phyloP scores from a whole-genome alignment of 2,797 vertebrate genomes.

The Eidolon dupreanum region DNA sequence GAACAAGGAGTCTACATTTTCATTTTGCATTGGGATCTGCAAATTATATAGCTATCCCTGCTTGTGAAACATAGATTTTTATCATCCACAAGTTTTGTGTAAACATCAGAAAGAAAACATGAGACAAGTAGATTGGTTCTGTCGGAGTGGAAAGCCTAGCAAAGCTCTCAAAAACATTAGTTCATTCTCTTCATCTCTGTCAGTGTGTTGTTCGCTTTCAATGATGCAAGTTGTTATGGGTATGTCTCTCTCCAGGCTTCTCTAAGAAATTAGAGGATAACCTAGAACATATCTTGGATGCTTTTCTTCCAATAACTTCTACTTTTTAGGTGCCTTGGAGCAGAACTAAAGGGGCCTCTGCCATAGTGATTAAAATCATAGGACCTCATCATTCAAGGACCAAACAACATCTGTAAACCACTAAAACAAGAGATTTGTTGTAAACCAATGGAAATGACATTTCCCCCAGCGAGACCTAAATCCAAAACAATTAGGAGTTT shows the following conservation, averaged over 20 bases:
- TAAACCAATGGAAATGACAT: neutral
- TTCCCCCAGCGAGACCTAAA: neutral
- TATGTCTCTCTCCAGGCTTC: neutral
- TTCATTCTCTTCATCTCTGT: neutral
- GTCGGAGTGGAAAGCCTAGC: neutral
- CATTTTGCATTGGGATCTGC: neutral
- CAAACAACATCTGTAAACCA: neutral
- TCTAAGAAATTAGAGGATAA: neutral
- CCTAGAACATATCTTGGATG: neutral
- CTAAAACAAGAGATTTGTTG: neutral
- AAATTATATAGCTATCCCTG: neutral
- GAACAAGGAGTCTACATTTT: neutral
- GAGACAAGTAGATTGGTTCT: neutral
- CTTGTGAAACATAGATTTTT: neutral
- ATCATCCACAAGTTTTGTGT: neutral
- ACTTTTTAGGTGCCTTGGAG: neutral
- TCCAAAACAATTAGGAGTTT: conserved; percentile 1
- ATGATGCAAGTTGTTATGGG: neutral
- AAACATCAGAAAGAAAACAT: neutral
- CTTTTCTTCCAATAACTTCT: neutral
- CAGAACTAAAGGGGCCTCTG: neutral
- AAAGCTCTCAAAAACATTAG: neutral
- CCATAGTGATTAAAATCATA: neutral
- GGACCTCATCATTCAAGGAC: neutral
- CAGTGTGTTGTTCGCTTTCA: neutral